Percentiles rank a stretch among this genome's conserved stretches.
These are phyloP conservation scores for Platanista minor DNA, from an alignment of 2,113 vertebrate species.

Conservation along the genomic window DNA sequence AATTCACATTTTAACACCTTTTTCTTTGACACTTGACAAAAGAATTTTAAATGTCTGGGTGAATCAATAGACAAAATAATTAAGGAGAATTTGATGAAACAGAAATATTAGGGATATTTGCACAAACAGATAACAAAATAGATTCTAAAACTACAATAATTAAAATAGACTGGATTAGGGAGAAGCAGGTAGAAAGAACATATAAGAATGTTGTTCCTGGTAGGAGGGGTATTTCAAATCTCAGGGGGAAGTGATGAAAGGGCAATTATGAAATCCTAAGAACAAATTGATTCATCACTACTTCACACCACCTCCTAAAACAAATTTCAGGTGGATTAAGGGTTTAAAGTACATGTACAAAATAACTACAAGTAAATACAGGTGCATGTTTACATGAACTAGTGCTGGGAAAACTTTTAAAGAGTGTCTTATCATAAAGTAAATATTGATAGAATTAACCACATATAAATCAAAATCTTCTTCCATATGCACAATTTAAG, in stretches of 20 bases:
- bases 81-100: background rate
- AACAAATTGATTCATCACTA: background rate
- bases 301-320: background rate
- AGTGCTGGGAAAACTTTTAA: background rate
- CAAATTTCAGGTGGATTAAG: background rate
- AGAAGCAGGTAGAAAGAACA: background rate
- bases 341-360: background rate
- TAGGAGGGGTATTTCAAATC: background rate
- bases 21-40: background rate
- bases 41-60: background rate
- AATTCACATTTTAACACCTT: background rate
- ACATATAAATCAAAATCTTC: background rate
- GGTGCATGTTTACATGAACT: background rate
- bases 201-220: fast-evolving
- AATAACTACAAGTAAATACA: background rate
- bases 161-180: background rate
- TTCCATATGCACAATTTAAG: background rate
- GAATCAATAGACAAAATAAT: background rate
- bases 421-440: background rate
- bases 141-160: background rate
- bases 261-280: background rate
- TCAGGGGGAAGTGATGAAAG: background rate
- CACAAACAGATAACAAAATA: background rate
- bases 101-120: background rate
- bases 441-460: background rate